Evolutionary conservation across 2,888 invertebrate genomes (phyloP).

Genomic region (Caenorhabditis plicata): DNA sequence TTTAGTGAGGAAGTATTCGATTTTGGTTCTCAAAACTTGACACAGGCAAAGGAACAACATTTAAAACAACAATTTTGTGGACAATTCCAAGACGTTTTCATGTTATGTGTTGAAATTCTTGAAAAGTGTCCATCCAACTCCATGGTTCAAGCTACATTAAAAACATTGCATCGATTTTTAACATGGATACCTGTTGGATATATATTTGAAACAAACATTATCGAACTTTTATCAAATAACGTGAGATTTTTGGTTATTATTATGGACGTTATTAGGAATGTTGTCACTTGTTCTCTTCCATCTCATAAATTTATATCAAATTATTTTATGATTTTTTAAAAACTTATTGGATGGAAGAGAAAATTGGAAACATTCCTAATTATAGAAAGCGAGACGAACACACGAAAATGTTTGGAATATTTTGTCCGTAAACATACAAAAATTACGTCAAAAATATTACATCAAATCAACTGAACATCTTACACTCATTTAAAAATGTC

Average conservation of each 20-base stretch:
- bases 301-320: too few species aligned
- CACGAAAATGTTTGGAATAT: too few species aligned
- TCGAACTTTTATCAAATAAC: conserved; percentile 84
- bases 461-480: too few species aligned
- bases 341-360: too few species aligned
- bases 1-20: conserved; percentile 94
- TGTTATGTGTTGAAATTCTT: conserved; percentile 94
- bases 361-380: too few species aligned
- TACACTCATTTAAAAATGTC: too few species aligned
- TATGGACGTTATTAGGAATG: too few species aligned
- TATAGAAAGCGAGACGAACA: too few species aligned
- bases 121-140: conserved; percentile 95
- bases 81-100: conserved; percentile 97
- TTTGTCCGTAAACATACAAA: too few species aligned
- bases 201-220: conserved; percentile 97
- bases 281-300: too few species aligned
- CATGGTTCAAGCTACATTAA: conserved; percentile 89
- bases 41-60: conserved; percentile 97
- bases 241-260: conserved; percentile 24
- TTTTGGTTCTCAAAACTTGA: conserved; percentile 95
- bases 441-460: too few species aligned
- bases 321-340: too few species aligned
- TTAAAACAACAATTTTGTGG: conserved; percentile 98
- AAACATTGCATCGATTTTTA: conserved; percentile 90
- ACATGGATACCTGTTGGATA: conserved; percentile 99